Evolutionary conservation across 1,140 invertebrate genomes (phyloP), one percentile per base, ranked within the genome.

Genomic region (Bombus confusus): DNA sequence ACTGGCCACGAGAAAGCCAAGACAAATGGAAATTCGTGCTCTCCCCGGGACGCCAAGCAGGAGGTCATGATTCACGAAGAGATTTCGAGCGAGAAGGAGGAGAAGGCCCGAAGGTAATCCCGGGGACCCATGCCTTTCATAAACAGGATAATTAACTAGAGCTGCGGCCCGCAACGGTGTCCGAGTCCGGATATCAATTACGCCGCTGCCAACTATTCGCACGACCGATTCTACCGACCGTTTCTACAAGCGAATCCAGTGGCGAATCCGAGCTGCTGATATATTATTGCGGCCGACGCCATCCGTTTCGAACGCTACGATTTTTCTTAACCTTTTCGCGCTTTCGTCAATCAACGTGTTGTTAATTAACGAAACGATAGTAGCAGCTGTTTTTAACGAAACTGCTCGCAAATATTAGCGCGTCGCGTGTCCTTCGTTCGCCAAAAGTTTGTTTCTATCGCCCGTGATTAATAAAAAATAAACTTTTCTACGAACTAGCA

Each of bases 21-120:
- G 83, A 85, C 68, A 80, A 85, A 80, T 85, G 83, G 83, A 84
- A 85, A 85, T 59, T 41, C 77, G 76, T 72, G 66, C 66, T 69
- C 78, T 69, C 31, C 18, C 15, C 31, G 28, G 18, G 43, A 43
- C 34, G 3, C 6, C n/a, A 8, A 2, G 10, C 18, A 13, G 18
- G 3, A 31, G 47, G 22, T 25, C 22, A 34, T 72, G 52, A 85
- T 80, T 85, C 64, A 72, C 83, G 39, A 39, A 64, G 39, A 25
- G 75, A 85, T 64, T 83, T 83, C 80, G 57, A 66, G 28, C 8
- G 68, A 2, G 31, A 28, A 10, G 22, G 2, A 31, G 37, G 41
- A 18, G 31, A 18, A n/a, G 25, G n/a, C 31, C 4, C 28, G 10
- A 39, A 39, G 73, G 77, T 77, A n/a, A 64, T 37, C 62, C 72